These are phyloP conservation scores for Temnothorax nylanderi DNA, from an alignment of 1,140 invertebrate species.

Conservation along the genomic window DNA sequence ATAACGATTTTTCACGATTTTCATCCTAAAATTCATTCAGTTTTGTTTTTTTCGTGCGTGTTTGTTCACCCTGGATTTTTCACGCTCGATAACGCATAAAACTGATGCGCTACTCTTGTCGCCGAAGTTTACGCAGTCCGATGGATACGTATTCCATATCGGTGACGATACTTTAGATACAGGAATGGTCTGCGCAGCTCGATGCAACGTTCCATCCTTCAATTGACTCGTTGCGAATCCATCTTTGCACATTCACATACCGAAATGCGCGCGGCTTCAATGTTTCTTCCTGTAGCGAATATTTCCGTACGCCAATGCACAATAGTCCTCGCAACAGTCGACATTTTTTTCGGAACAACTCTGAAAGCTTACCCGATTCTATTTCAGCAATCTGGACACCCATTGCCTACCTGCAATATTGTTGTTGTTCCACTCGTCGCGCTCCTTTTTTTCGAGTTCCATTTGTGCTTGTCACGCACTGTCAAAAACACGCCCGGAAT, in stretches of 20 bases:
- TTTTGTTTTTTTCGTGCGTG: background rate
- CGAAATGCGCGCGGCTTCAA: background rate
- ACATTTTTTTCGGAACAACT: conserved; percentile 16
- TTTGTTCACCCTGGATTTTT: background rate
- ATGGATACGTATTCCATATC: background rate
- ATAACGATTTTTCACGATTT: background rate
- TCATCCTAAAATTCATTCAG: background rate
- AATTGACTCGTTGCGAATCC: conserved; percentile 12
- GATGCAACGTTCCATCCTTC: background rate
- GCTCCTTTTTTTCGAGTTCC: conserved; percentile 36
- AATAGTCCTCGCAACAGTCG: background rate
- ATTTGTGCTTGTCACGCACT: conserved; percentile 43
- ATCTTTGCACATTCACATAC: background rate
- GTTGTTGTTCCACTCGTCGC: conserved; percentile 29
- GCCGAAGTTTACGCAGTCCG: background rate
- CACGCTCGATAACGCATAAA: conserved; percentile 47
- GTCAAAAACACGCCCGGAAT: conserved; percentile 48
- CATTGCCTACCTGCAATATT: conserved; percentile 32
- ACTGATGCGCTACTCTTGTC: conserved; percentile 38
- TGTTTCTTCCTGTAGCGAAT: conserved; percentile 8
- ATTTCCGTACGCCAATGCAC: background rate
- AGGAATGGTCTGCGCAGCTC: background rate
- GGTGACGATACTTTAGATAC: conserved; percentile 11
- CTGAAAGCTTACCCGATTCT: conserved; percentile 46
- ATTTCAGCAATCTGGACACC: conserved; percentile 6